These are phyloP conservation scores for Ceuthmochares aereus DNA, from an alignment of 2,113 vertebrate genomes.

Conservation along the genomic window DNA sequence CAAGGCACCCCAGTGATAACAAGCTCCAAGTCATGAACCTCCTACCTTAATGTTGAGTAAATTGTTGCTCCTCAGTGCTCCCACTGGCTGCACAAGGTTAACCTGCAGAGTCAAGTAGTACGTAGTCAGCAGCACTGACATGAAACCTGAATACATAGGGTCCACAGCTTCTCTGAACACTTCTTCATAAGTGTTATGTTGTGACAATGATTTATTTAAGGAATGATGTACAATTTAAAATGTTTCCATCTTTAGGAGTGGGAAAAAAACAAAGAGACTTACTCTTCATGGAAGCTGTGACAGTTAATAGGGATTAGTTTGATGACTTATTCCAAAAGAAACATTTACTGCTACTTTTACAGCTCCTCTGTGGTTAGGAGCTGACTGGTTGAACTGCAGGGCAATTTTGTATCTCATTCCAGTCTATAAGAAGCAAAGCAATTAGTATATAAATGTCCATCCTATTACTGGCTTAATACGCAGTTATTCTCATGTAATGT, in stretches of 20 bases:
- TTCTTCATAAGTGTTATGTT: neutral
- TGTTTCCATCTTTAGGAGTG: neutral
- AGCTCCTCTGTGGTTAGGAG: neutral
- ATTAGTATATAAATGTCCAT: neutral
- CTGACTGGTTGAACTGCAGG: neutral
- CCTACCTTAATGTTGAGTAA: neutral
- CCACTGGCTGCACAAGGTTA: neutral
- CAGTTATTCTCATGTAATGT: neutral
- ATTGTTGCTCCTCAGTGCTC: neutral
- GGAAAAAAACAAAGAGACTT: neutral
- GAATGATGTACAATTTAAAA: neutral
- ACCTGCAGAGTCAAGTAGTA: neutral
- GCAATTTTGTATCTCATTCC: neutral
- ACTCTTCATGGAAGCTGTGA: neutral
- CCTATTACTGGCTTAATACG: neutral
- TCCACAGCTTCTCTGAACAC: neutral
- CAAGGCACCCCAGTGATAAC: neutral
- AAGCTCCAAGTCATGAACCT: slow-evolving; percentile 1
- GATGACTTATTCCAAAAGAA: neutral
- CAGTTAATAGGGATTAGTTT: neutral
- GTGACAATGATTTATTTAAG: neutral
- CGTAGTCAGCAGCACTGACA: neutral
- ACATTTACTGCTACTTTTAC: neutral
- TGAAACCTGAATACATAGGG: neutral
- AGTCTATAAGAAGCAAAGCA: neutral